These are phyloP conservation scores for Apostichopus leukothele DNA, from an alignment of 53 echinoderm and acorn worm species.

Conservation along the genomic window DNA sequence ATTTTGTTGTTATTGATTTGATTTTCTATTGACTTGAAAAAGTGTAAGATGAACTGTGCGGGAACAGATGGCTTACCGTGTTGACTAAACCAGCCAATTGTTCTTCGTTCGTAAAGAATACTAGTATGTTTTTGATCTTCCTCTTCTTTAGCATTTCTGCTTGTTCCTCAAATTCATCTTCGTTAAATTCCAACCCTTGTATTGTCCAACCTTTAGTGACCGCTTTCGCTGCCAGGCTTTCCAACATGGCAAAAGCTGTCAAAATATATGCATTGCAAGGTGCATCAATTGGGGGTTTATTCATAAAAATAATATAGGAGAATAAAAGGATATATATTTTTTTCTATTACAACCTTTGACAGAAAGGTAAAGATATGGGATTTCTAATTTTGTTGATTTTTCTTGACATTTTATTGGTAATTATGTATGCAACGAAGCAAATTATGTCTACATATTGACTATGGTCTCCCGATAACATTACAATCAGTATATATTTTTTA, in stretches of 20 bases:
- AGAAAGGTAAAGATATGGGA: no score
- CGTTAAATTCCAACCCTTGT: constrained; percentile 49
- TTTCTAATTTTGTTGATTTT: no score
- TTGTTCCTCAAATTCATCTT: constrained; percentile 50
- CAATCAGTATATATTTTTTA: no score
- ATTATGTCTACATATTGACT: no score
- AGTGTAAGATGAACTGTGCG: neutral
- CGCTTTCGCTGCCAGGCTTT: constrained; percentile 4
- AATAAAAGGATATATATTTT: neutral
- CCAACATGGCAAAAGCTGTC: neutral
- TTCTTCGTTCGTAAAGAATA: constrained; percentile 58
- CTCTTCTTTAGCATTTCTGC: constrained; percentile 61
- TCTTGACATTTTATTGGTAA: no score
- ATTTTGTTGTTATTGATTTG: no score
- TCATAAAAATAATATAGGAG: neutral
- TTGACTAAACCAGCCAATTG: neutral
- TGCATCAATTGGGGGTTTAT: no score
- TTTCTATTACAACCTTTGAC: no score
- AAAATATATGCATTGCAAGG: neutral
- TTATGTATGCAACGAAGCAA: no score
- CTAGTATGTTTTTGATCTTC: constrained; percentile 65
- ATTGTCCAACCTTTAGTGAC: constrained; percentile 49
- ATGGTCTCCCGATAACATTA: no score
- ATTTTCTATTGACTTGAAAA: neutral
- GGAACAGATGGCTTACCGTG: neutral